These are phyloP conservation scores for Elgonia sp. DNA, from an alignment of 2,888 invertebrate genomes.

Conservation along the genomic window DNA sequence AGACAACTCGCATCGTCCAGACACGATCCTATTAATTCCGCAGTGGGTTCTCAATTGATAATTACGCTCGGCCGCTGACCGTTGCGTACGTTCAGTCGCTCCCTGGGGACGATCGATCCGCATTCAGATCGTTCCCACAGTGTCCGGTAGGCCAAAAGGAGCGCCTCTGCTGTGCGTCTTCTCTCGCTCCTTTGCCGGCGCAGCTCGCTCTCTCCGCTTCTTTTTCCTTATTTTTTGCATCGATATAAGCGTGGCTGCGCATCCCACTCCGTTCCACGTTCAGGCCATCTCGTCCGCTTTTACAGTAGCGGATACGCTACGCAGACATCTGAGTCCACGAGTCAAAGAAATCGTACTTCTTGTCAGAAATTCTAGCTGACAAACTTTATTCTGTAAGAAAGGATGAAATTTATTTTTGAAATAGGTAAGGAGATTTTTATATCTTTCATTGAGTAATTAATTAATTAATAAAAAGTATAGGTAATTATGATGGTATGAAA, in stretches of 20 bases:
- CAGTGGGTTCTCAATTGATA: conserved; percentile 76
- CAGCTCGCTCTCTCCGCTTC: conserved; percentile 61
- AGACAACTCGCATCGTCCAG: conserved; percentile 44
- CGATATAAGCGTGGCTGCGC: conserved; percentile 80
- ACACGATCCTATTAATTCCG: conserved; percentile 73
- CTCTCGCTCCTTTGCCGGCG: conserved; percentile 63
- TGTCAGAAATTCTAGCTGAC: conserved; percentile 3
- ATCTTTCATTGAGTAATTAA: no score
- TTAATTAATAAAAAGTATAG: no score
- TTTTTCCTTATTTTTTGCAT: conserved; percentile 72
- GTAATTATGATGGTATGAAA: no score
- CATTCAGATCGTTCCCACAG: conserved; percentile 83
- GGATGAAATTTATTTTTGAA: no score
- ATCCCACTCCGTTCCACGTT: conserved; percentile 68
- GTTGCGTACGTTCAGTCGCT: conserved; percentile 63
- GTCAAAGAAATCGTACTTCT: conserved; percentile 21
- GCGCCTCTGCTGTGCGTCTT: conserved; percentile 75
- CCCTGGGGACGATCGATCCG: conserved; percentile 69
- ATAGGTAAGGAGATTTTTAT: no score
- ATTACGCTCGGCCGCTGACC: conserved; percentile 72
- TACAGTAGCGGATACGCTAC: conserved; percentile 59
- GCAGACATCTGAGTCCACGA: conserved; percentile 33
- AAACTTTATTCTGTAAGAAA: not conserved
- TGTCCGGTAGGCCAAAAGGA: conserved; percentile 84
- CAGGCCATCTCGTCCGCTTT: conserved; percentile 79